Conservation (phyloP, 2,797 vertebrate genomes). For the Steatocranus sp. region DNA sequence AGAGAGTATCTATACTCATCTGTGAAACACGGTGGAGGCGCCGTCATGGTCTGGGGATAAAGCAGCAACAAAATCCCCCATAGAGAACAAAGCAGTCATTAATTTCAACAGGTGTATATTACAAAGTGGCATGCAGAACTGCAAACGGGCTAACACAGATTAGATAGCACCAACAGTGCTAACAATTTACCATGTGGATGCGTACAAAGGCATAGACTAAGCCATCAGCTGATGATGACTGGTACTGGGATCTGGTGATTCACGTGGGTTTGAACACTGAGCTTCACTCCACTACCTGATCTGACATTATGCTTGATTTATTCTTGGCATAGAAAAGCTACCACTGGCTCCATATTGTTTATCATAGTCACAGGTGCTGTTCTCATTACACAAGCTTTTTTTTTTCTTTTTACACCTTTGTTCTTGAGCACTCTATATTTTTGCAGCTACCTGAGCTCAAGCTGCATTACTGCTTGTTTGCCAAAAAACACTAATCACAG, state of each 20-base stretch:
- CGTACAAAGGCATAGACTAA: background rate
- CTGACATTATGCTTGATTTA: background rate
- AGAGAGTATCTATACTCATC: background rate
- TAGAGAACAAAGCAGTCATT: too few relatives aligned
- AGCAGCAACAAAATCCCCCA: background rate
- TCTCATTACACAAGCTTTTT: background rate
- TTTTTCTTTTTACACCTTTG: background rate
- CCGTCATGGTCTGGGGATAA: background rate
- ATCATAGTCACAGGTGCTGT: background rate
- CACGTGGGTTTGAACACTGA: background rate
- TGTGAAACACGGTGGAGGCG: background rate
- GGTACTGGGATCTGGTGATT: background rate
- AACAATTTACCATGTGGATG: background rate
- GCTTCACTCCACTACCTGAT: background rate
- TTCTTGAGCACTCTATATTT: background rate
- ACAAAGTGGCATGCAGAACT: background rate
- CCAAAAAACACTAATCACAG: background rate
- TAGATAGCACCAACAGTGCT: rapidly evolving
- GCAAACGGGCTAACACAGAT: background rate
- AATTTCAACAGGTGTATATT: background rate
- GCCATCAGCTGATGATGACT: background rate
- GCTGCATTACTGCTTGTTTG: background rate
- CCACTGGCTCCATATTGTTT: background rate
- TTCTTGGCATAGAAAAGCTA: background rate
- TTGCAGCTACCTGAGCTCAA: background rate